These are phyloP conservation scores for Vidua macroura DNA, from an alignment of 2,113 vertebrate genomes.

Conservation along the genomic window DNA sequence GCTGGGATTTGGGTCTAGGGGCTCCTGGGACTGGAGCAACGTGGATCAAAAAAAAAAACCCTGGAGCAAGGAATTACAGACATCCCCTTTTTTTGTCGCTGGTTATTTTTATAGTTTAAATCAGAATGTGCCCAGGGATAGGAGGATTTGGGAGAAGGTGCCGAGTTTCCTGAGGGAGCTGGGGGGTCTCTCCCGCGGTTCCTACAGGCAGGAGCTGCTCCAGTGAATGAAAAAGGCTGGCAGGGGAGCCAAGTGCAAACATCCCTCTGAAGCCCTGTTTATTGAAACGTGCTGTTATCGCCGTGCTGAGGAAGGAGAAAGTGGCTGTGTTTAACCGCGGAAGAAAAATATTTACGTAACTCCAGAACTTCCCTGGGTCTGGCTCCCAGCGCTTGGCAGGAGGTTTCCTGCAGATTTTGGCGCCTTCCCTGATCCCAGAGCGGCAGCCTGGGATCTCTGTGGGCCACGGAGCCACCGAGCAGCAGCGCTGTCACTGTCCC, in stretches of 20 bases:
- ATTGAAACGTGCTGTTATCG: background rate
- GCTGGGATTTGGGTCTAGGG: background rate
- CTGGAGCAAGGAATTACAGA: rapidly evolving
- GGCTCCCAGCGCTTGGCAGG: background rate
- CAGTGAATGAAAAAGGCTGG: background rate
- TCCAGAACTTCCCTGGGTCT: background rate
- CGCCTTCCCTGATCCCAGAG: rapidly evolving
- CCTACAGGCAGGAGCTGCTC: rapidly evolving
- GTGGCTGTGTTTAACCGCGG: background rate
- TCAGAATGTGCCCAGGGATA: rapidly evolving
- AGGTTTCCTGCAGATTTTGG: background rate
- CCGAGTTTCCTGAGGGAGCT: background rate
- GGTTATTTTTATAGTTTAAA: background rate
- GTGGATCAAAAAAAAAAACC: rapidly evolving
- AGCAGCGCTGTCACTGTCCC: background rate
- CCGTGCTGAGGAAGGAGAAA: slow-evolving; percentile 2
- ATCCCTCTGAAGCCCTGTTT: background rate
- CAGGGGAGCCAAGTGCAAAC: background rate
- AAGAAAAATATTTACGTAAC: background rate
- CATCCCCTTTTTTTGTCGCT: background rate
- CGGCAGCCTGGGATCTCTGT: rapidly evolving
- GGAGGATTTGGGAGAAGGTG: background rate
- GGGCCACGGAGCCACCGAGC: rapidly evolving
- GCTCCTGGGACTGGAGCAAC: rapidly evolving
- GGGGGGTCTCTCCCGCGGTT: background rate